A percentile compares a stretch with the other conserved stretches of the same genome.
Evolutionary conservation across 2,797 vertebrate species (phyloP).

Genomic region (Scolopax rusticola): DNA sequence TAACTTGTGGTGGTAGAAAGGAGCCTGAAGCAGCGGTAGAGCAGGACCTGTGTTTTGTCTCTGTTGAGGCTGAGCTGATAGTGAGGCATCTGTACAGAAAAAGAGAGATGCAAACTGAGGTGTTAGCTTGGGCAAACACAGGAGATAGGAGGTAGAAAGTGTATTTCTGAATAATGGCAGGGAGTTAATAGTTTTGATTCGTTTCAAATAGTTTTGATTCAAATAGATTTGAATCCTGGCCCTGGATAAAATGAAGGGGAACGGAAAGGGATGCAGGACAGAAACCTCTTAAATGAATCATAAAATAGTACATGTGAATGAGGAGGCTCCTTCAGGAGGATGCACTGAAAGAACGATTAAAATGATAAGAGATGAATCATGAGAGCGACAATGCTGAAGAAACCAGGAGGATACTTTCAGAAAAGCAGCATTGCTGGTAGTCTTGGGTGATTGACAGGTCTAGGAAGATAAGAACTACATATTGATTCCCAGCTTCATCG

Average conservation of each 20-base stretch:
- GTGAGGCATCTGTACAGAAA: neutral
- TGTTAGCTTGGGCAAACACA: neutral
- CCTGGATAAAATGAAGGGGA: neutral
- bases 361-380: neutral
- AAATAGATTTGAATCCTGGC: neutral
- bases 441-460: neutral
- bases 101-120: accelerated
- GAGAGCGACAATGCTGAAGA: neutral
- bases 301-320: neutral
- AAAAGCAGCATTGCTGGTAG: neutral
- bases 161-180: neutral
- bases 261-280: neutral
- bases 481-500: neutral
- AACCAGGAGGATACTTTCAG: neutral
- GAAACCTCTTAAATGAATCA: neutral
- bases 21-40: neutral
- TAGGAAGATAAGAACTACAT: neutral
- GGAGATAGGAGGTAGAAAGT: neutral
- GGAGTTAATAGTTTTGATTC: neutral
- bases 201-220: too few relatives aligned
- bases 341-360: neutral
- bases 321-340: neutral
- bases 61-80: neutral
- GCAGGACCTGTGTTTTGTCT: neutral
- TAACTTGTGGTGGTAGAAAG: neutral